Evolutionary conservation across 2,888 invertebrate genomes (phyloP), one percentile per base, ranked within the genome.

Genomic region (Sinotaia quadrata): DNA sequence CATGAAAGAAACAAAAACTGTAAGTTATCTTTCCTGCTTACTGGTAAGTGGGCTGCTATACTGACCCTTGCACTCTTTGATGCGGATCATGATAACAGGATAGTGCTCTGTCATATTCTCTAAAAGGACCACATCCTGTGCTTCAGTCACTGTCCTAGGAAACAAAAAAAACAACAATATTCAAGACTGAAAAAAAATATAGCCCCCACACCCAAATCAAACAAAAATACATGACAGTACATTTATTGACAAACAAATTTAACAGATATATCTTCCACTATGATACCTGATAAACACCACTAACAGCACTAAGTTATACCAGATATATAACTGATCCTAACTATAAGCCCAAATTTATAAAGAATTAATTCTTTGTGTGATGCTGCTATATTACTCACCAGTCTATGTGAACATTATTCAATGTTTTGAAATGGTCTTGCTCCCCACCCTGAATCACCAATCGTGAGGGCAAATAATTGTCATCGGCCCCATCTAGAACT

Each of bases 1-100:
- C n/a, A n/a, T n/a, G n/a, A n/a, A n/a, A n/a, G 15, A 44, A 15
- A 44, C 44, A 44, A 44, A 44, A 18, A n/a, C 44, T 44, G 15
- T 44, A n/a, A 15, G n/a, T 15, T 2, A 18, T 44, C n/a, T 18
- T 44, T 44, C 44, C 44, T 44, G n/a, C 15, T 2, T 12, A 54
- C n/a, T 27, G 10, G 10, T 5, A 54, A 54, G 31, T 8, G 24
- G 18, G 2, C 4, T 54, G 27, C 0, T 10, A 34, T 27, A 61
- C 71, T 52, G 73, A 85, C 86, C 84, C 82, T 84, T 86, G 72
- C 87, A 87, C 69, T 86, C 85, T 67, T 85, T 86, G 52, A 87
- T 84, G 67, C 80, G 75, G 33, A 87, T 83, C 62, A 83, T 85
- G 41, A 87, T 80, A 36, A 82, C 71, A 5, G 84, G 81, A 69